These are phyloP conservation scores for Antennarius striatus DNA, from an alignment of 2,113 vertebrate species.

Conservation along the genomic window DNA sequence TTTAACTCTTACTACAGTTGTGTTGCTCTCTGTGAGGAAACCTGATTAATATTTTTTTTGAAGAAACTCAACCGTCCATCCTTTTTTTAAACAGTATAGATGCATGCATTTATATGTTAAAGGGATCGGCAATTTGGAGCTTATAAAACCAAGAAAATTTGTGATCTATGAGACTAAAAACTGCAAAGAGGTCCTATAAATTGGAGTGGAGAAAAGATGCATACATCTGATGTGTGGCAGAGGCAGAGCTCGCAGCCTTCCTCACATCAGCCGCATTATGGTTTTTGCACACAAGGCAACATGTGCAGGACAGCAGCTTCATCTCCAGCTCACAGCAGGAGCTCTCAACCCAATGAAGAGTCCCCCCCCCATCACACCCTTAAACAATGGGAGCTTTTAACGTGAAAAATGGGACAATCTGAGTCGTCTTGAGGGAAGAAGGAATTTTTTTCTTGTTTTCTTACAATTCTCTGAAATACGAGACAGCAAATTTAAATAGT, in stretches of 20 bases:
- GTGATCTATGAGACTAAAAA: background rate
- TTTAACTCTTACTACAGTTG: slow-evolving; percentile 62
- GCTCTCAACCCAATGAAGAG: too few relatives aligned
- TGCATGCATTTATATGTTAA: background rate
- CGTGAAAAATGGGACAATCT: too few relatives aligned
- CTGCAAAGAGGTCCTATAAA: background rate
- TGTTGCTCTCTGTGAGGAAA: slow-evolving; percentile 24
- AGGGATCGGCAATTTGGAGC: too few relatives aligned
- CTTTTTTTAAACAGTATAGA: background rate
- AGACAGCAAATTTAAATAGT: too few relatives aligned
- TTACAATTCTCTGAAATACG: too few relatives aligned
- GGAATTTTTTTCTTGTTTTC: too few relatives aligned
- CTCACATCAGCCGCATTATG: slow-evolving; percentile 16
- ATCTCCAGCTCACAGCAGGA: background rate
- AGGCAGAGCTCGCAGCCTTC: background rate
- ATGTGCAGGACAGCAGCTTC: slow-evolving; percentile 11
- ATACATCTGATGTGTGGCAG: too few relatives aligned
- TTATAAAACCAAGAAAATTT: too few relatives aligned
- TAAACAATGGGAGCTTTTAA: too few relatives aligned
- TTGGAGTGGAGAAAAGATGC: background rate
- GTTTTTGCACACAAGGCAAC: slow-evolving; percentile 20
- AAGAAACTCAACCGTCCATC: background rate
- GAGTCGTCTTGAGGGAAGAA: too few relatives aligned
- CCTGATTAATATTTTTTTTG: slow-evolving; percentile 12
- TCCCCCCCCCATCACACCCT: too few relatives aligned